Conservation (phyloP, 1,140 invertebrate genomes). For the Drosophila elegans region DNA sequence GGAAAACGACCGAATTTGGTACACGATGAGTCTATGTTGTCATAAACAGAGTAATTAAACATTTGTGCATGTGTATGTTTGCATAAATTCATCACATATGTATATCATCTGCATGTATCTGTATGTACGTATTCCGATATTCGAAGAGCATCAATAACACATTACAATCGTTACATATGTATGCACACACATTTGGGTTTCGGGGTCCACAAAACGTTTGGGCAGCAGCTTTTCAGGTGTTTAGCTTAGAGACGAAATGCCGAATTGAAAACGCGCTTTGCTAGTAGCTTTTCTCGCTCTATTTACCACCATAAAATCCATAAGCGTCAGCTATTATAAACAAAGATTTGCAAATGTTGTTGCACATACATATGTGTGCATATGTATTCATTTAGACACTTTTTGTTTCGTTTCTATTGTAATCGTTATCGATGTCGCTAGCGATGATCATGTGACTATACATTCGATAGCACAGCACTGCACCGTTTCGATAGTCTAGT, state of each 20-base stretch:
- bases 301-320: slow-evolving; percentile 72
- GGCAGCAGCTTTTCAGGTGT: slow-evolving; percentile 11
- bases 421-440: slow-evolving; percentile 11
- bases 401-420: slow-evolving; percentile 31
- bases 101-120: background rate
- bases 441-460: background rate
- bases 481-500: background rate
- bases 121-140: slow-evolving; percentile 24
- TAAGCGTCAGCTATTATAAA: slow-evolving; percentile 76
- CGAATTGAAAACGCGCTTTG: slow-evolving; percentile 37
- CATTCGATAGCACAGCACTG: background rate
- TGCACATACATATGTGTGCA: slow-evolving; percentile 65
- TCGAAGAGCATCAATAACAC: slow-evolving; percentile 65
- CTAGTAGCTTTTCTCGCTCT: slow-evolving; percentile 28
- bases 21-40: slow-evolving; percentile 24
- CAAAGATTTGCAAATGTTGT: slow-evolving; percentile 78
- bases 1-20: slow-evolving; percentile 20
- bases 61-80: slow-evolving; percentile 34
- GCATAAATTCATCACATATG: slow-evolving; percentile 1
- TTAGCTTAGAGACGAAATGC: slow-evolving; percentile 20
- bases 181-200: slow-evolving; percentile 38
- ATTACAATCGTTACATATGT: slow-evolving; percentile 63
- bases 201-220: slow-evolving; percentile 39
- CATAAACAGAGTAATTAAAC: slow-evolving; percentile 67
- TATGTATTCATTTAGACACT: slow-evolving; percentile 52